Percentiles rank a stretch among this genome's conserved stretches.
Evolutionary conservation across 2,797 vertebrate species (phyloP).

Genomic region (Melanotaenia trifasciata): DNA sequence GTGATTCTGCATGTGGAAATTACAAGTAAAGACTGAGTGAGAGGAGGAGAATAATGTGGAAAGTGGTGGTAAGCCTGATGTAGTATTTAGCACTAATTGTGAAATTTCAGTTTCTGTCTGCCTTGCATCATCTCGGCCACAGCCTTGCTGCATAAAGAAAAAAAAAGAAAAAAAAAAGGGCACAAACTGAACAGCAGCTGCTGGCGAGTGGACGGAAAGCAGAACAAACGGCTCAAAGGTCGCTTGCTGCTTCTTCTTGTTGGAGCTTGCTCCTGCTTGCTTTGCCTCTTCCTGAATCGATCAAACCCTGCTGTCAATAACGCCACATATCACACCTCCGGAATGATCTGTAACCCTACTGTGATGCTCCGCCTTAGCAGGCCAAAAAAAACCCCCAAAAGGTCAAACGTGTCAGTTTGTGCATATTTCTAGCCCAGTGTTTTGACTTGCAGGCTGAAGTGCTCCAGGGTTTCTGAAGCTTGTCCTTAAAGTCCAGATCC

Average conservation of each 20-base stretch:
- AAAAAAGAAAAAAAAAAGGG: slow-evolving; percentile 35
- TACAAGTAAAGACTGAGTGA: slow-evolving; percentile 33
- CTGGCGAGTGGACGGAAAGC: slow-evolving; percentile 19
- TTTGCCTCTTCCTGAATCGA: slow-evolving; percentile 25
- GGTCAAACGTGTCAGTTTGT: slow-evolving; percentile 3
- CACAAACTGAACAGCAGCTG: slow-evolving; percentile 52
- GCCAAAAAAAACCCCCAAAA: not conserved
- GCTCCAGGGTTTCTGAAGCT: not conserved
- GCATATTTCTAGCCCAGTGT: slow-evolving; percentile 44
- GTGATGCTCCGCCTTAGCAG: slow-evolving; percentile 1
- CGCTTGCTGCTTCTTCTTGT: slow-evolving; percentile 14
- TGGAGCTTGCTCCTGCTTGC: slow-evolving; percentile 21
- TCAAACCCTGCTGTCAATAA: slow-evolving; percentile 58
- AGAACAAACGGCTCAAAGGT: slow-evolving; percentile 3
- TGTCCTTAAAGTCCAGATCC: not conserved
- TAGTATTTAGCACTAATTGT: slow-evolving; percentile 72
- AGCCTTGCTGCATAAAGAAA: slow-evolving; percentile 34
- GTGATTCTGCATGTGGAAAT: slow-evolving; percentile 16
- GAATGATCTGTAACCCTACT: slow-evolving; percentile 34
- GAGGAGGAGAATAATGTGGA: slow-evolving; percentile 38
- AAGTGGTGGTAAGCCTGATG: slow-evolving; percentile 43
- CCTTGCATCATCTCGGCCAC: slow-evolving; percentile 56
- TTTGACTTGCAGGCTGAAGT: slow-evolving; percentile 4
- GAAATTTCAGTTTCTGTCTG: slow-evolving; percentile 55
- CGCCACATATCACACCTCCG: slow-evolving; percentile 20